Evolutionary conservation across 2,888 invertebrate genomes (phyloP).

Genomic region (Papilio elwesi): DNA sequence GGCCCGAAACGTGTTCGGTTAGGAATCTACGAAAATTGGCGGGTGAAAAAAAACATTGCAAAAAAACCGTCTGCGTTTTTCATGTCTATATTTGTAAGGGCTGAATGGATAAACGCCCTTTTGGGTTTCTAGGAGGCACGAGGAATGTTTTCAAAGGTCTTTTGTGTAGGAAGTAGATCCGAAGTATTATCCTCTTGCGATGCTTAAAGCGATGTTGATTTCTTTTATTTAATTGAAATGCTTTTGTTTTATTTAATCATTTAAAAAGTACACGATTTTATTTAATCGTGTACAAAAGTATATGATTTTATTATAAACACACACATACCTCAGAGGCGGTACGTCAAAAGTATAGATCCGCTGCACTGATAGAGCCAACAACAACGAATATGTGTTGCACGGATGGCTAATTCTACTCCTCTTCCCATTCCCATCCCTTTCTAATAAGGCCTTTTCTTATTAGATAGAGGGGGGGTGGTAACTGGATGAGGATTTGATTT

Average conservation of each 20-base stretch:
- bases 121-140: constrained; percentile 30
- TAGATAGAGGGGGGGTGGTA: too few species aligned
- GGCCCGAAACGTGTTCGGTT: constrained; percentile 36
- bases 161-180: constrained; percentile 12
- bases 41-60: constrained; percentile 4
- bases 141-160: constrained; percentile 21
- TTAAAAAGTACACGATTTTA: background rate
- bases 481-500: too few species aligned
- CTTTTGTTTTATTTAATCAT: background rate
- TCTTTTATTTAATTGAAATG: constrained; percentile 7
- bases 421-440: too few species aligned
- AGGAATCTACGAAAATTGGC: constrained; percentile 36
- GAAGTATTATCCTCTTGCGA: constrained; percentile 8
- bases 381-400: too few species aligned
- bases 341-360: too few species aligned
- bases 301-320: too few species aligned
- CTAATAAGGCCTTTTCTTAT: too few species aligned
- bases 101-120: constrained; percentile 33
- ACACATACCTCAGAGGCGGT: too few species aligned
- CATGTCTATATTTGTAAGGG: constrained; percentile 31
- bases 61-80: constrained; percentile 30
- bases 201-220: background rate
- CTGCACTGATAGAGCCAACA: too few species aligned
- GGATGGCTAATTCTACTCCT: too few species aligned
- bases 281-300: background rate